phyloP scores from a whole-genome alignment of 2,113 vertebrate species.

The Ovibos moschatus region DNA sequence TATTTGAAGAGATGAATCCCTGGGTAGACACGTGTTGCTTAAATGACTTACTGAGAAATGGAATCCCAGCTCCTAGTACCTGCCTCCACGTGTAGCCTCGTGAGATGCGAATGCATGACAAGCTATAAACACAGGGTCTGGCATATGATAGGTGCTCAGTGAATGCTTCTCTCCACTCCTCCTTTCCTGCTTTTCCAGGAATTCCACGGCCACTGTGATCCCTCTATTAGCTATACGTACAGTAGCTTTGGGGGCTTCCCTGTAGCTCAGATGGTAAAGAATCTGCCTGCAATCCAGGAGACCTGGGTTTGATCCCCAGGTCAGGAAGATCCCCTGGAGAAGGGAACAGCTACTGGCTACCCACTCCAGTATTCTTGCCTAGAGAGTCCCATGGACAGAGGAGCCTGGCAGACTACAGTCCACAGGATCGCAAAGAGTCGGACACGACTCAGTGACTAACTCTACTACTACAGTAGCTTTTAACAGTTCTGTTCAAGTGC shows the following conservation, averaged over 20 bases:
- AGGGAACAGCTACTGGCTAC: neutral
- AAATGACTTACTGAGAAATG: neutral
- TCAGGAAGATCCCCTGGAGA: neutral
- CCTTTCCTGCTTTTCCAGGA: neutral
- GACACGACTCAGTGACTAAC: neutral
- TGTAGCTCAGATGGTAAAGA: neutral
- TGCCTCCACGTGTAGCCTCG: neutral
- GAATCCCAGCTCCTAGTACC: neutral
- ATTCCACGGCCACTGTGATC: neutral
- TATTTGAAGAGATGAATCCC: neutral
- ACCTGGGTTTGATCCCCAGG: neutral
- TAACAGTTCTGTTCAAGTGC: neutral
- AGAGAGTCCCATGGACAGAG: neutral
- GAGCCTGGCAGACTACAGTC: neutral
- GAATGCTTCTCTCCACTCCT: neutral
- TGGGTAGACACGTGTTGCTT: neutral
- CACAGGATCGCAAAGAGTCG: rapidly evolving
- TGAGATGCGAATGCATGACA: neutral
- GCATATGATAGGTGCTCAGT: neutral
- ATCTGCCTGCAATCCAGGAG: neutral
- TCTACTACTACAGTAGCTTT: neutral
- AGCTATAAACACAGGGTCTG: neutral
- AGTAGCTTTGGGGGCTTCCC: neutral
- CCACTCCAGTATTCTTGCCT: neutral
- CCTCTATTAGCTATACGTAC: neutral